Evolutionary conservation across 2,888 invertebrate species (phyloP).

Genomic region (Sclerodermus sp.): DNA sequence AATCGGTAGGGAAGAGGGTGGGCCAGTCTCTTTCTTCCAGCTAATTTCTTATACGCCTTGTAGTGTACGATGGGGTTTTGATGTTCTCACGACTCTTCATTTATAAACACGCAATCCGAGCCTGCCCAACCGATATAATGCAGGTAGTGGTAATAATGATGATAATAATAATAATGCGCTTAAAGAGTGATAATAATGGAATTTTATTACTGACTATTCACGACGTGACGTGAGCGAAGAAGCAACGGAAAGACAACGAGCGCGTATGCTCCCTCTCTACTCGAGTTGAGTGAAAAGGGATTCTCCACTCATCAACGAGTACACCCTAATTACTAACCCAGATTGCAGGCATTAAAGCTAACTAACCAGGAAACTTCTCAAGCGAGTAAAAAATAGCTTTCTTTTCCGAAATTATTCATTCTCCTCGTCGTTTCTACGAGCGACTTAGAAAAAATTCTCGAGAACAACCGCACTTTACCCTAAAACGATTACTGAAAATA

Average conservation of each 20-base stretch:
- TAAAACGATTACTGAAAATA: too few species aligned
- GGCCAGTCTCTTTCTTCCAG: too few species aligned
- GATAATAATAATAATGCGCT: constrained; percentile 6
- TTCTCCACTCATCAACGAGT: background rate
- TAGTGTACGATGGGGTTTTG: background rate
- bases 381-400: background rate
- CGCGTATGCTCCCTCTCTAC: too few species aligned
- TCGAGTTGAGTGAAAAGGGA: too few species aligned
- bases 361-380: constrained; percentile 9
- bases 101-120: constrained; percentile 13
- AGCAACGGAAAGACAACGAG: too few species aligned
- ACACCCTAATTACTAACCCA: constrained; percentile 25
- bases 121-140: background rate
- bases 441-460: too few species aligned
- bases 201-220: background rate
- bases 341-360: constrained; percentile 16
- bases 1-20: background rate
- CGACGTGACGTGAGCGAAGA: too few species aligned
- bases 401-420: too few species aligned
- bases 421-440: too few species aligned
- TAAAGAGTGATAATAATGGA: constrained; percentile 18
- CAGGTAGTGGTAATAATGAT: constrained; percentile 8
- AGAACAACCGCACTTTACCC: too few species aligned
- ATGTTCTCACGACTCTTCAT: constrained; percentile 17
- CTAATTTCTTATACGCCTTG: too few species aligned